Evolutionary conservation across 1,140 invertebrate species (phyloP).

Genomic region (Hetaerina americana): DNA sequence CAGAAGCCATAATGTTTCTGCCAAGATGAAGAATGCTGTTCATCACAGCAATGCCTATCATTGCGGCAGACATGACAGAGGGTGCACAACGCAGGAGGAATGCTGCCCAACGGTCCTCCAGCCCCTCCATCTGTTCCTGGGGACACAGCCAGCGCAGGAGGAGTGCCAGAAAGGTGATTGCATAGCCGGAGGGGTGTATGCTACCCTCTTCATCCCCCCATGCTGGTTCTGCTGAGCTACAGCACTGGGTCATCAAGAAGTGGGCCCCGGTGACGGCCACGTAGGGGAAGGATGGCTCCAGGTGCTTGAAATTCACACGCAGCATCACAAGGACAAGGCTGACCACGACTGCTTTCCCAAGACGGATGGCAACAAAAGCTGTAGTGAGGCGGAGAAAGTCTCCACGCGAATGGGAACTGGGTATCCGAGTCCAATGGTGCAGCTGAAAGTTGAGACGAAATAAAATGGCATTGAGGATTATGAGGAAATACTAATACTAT

Average conservation of each 20-base stretch:
- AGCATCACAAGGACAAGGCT: slow-evolving; percentile 20
- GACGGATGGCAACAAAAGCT: slow-evolving; percentile 17
- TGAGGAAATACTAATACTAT: no score
- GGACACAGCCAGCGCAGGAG: neutral
- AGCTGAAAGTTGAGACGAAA: neutral
- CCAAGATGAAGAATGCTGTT: neutral
- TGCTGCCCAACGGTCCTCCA: neutral
- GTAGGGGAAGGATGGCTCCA: slow-evolving; percentile 20
- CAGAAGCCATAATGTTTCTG: neutral
- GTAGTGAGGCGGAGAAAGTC: slow-evolving; percentile 16
- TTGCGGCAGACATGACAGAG: neutral
- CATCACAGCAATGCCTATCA: neutral
- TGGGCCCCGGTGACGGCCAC: slow-evolving; percentile 20
- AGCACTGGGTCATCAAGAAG: slow-evolving; percentile 21
- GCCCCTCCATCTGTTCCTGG: neutral
- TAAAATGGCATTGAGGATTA: no score
- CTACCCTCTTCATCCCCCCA: neutral
- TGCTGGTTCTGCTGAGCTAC: slow-evolving; percentile 14
- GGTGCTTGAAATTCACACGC: slow-evolving; percentile 19
- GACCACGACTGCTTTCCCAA: slow-evolving; percentile 22
- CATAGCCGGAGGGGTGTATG: neutral
- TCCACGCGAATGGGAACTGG: neutral
- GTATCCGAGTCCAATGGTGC: slow-evolving; percentile 2
- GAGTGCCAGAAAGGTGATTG: neutral
- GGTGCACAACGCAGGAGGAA: neutral